Evolutionary conservation across 2,797 vertebrate genomes (phyloP), one percentile per base, ranked within the genome.

Genomic region (Heterohyrax brucei): DNA sequence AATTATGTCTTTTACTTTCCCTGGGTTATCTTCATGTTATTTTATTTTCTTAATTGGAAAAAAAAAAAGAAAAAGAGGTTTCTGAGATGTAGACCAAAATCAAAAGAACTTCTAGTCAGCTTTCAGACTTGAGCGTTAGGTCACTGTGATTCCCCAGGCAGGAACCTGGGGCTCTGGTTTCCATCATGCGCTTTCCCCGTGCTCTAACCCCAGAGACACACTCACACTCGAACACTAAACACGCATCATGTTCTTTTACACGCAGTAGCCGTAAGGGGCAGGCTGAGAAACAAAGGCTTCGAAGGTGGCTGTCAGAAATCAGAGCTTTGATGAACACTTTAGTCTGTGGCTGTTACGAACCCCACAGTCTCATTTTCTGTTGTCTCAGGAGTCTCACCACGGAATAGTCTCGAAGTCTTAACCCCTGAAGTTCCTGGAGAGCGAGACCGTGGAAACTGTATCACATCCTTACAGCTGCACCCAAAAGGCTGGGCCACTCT

Each of bases 401-500:
- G 99, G 96, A 99, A 99, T 94, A 99, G 99, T 98, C 98, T 99
- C 90, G 99, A 99, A 98, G 99, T 99, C 90, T 97, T 99, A 98
- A 99, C 99, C 22, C 99, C 99, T 76, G 99, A 99, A 95, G 99
- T 99, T 96, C 99, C 99, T 0, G 99, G 99, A 24, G 99, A 99
- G 97, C 98, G 99, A 95, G 99, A 99, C 97, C 97, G 99, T n/a
- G 99, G 99, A 39, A 99, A 99, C 97, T 99, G 99, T 98, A 99
- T 99, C 98, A 99, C 99, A 0, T 99, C 99, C 0, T 98, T 99
- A 94, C 99, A 99, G 98, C 99, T 99, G 44, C 99, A 99, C 72
- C 99, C 99, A 0, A 99, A 99, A 98, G 99, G 99, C 94, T 99
- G 99, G 99, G 99, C 99, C 94, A 99, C 99, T 0, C 99, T 99